A percentile compares a stretch with the other conserved stretches of the same genome.
Evolutionary conservation across 2,113 vertebrate species (phyloP).

Genomic region (Gambusia holbrooki): DNA sequence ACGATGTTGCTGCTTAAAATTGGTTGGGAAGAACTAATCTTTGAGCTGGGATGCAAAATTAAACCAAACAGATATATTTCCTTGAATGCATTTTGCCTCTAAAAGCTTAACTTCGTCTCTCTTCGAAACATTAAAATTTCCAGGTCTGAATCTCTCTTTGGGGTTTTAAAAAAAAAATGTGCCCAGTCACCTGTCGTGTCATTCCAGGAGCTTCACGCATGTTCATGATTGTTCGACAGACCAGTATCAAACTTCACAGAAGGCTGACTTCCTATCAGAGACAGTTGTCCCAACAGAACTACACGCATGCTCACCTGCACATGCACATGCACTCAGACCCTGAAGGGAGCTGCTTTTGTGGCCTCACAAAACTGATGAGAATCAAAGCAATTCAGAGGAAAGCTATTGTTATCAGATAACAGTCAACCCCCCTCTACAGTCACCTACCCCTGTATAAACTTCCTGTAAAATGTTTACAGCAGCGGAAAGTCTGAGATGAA

Average conservation of each 20-base stretch:
- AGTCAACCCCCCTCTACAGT: neutral
- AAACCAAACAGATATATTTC: neutral
- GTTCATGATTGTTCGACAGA: neutral
- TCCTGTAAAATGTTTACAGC: conserved; percentile 11
- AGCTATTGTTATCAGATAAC: conserved; percentile 15
- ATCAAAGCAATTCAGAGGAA: conserved; percentile 26
- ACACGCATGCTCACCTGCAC: neutral
- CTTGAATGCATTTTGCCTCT: neutral
- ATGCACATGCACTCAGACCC: neutral
- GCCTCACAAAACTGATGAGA: neutral
- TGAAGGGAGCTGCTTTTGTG: neutral
- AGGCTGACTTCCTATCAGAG: neutral
- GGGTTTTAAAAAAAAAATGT: neutral
- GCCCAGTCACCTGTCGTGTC: neutral
- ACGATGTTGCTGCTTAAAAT: neutral
- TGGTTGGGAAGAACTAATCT: neutral
- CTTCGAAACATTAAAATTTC: neutral
- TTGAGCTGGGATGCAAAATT: neutral
- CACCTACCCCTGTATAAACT: neutral
- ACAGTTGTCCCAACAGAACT: neutral
- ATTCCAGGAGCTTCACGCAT: neutral
- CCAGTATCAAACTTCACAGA: neutral
- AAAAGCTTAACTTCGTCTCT: neutral
- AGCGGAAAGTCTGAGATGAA: no score
- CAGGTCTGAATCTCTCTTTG: neutral